Conservation (phyloP, 2,113 vertebrate genomes). For the Vidua macroura region DNA sequence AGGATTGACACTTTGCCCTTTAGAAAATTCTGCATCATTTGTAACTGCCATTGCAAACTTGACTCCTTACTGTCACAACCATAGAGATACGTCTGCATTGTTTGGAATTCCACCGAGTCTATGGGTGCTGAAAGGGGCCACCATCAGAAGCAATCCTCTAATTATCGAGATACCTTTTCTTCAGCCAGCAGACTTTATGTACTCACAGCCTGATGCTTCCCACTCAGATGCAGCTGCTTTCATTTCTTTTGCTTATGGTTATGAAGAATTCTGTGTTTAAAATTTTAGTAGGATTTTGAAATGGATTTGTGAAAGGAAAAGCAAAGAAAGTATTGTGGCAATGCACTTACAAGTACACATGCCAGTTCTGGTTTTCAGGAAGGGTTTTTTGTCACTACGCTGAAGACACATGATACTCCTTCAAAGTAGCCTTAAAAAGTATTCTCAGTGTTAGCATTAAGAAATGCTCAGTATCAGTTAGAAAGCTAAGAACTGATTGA, state of each 20-base stretch:
- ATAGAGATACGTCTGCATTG: rapidly evolving
- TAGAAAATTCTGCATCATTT: neutral
- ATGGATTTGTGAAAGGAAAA: neutral
- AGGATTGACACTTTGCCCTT: neutral
- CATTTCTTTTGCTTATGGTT: neutral
- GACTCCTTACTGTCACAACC: neutral
- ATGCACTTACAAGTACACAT: neutral
- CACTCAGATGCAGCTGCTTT: neutral
- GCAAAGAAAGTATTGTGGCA: neutral
- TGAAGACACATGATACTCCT: neutral
- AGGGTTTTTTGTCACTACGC: neutral
- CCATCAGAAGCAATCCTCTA: neutral
- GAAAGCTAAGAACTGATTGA: neutral
- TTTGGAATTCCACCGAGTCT: neutral
- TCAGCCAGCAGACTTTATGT: neutral
- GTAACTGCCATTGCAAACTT: neutral
- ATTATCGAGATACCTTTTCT: neutral
- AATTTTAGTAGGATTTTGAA: neutral
- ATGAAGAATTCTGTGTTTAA: neutral
- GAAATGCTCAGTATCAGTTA: neutral
- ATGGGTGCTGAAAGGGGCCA: neutral
- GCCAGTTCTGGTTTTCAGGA: neutral
- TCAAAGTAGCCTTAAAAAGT: neutral
- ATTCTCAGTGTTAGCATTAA: neutral
- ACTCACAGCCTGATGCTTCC: neutral